Percentiles rank a stretch among this genome's conserved stretches.
Evolutionary conservation across 2,797 vertebrate species (phyloP).

Genomic region (Channa striata): DNA sequence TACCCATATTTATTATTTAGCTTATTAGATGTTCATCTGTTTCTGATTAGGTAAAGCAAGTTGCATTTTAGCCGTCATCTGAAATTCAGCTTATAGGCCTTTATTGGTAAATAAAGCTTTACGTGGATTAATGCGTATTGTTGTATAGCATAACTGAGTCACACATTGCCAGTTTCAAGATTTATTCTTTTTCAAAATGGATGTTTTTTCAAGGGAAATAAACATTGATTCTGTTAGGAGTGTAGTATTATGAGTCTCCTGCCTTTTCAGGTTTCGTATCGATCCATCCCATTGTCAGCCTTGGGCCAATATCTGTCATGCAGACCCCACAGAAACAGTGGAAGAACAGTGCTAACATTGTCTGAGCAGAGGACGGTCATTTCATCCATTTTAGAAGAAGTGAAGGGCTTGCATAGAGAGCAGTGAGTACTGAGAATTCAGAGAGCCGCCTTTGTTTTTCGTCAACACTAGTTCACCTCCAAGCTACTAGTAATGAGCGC

Average conservation of each 20-base stretch:
- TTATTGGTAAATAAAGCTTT: too few species aligned
- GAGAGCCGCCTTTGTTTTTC: slow-evolving; percentile 29
- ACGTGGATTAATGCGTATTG: too few species aligned
- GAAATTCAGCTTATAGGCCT: too few species aligned
- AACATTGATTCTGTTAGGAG: too few species aligned
- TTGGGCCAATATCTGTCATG: not conserved
- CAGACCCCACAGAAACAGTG: not conserved
- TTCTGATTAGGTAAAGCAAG: too few species aligned
- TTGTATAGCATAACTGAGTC: too few species aligned
- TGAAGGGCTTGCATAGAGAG: not conserved
- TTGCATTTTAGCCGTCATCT: too few species aligned
- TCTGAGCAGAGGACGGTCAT: slow-evolving; percentile 4
- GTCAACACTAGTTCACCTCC: slow-evolving; percentile 12
- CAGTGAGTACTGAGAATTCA: slow-evolving; percentile 13
- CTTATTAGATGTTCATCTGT: too few species aligned
- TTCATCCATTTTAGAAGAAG: not conserved
- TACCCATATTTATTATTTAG: too few species aligned
- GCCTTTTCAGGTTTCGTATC: slow-evolving; percentile 5
- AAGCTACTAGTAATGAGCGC: slow-evolving; percentile 35
- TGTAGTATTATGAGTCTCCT: not conserved
- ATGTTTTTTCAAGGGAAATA: too few species aligned
- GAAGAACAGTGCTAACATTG: not conserved
- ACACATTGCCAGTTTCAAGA: too few species aligned
- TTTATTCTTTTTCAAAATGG: too few species aligned
- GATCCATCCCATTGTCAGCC: not conserved